These are phyloP conservation scores for Papilio gigon DNA, from an alignment of 2,888 invertebrate species.

Conservation along the genomic window DNA sequence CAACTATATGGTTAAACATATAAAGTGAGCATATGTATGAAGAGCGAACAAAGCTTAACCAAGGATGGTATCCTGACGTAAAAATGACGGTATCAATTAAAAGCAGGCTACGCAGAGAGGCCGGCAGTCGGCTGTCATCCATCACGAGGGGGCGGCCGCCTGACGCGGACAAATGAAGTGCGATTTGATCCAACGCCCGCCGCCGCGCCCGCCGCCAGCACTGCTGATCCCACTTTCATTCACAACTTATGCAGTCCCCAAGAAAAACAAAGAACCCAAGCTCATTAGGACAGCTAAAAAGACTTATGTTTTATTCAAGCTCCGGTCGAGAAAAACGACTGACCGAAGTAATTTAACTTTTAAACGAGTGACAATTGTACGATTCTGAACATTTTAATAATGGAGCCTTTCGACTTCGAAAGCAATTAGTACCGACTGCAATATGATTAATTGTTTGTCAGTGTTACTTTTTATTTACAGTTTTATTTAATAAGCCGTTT, in stretches of 20 bases:
- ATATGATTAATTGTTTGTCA: slow-evolving; percentile 53
- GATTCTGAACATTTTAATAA: slow-evolving; percentile 66
- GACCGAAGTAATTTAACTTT: slow-evolving; percentile 78
- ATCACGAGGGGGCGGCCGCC: slow-evolving; percentile 64
- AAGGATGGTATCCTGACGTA: slow-evolving; percentile 53
- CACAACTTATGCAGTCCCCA: slow-evolving; percentile 76
- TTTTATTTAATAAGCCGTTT: slow-evolving; percentile 39
- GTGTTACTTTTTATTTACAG: slow-evolving; percentile 39
- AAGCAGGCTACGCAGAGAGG: slow-evolving; percentile 60
- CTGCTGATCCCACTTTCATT: slow-evolving; percentile 70
- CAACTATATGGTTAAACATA: not conserved
- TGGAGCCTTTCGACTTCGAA: slow-evolving; percentile 54
- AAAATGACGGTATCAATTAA: slow-evolving; percentile 80
- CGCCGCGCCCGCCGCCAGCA: slow-evolving; percentile 59
- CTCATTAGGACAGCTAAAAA: slow-evolving; percentile 75
- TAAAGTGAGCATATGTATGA: not conserved
- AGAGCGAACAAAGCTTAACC: slow-evolving; percentile 41
- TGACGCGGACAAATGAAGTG: slow-evolving; percentile 81
- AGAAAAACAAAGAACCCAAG: slow-evolving; percentile 71
- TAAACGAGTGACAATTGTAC: slow-evolving; percentile 75
- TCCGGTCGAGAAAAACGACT: slow-evolving; percentile 64
- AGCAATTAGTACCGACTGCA: slow-evolving; percentile 58
- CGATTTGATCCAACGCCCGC: slow-evolving; percentile 75
- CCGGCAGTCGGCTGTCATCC: slow-evolving; percentile 64
- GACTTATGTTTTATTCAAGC: slow-evolving; percentile 79